phyloP scores from a whole-genome alignment of 92 coral and sea anemone genomes.

The Palythoa heliodiscus region DNA sequence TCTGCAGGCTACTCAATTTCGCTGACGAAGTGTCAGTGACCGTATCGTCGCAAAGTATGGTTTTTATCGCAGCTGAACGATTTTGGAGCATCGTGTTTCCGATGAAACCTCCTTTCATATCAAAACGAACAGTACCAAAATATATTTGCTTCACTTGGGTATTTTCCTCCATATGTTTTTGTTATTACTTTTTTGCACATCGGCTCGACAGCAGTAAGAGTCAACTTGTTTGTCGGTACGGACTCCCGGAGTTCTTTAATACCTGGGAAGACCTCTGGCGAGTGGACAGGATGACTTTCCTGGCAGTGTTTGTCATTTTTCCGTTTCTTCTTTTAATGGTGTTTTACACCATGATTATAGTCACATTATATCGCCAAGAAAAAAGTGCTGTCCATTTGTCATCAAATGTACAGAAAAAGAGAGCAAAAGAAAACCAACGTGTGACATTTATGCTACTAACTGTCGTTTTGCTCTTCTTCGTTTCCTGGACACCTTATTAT shows the following conservation, averaged over 20 bases:
- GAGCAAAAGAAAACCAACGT: slow-evolving; percentile 9
- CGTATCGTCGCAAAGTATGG: slow-evolving; percentile 22
- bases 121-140: background rate
- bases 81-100: slow-evolving; percentile 27
- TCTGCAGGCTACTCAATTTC: slow-evolving; percentile 15
- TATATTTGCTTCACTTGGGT: slow-evolving; percentile 18
- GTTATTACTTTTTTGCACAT: slow-evolving; percentile 4
- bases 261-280: slow-evolving; percentile 16
- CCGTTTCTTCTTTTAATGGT: background rate
- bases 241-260: background rate
- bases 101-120: background rate
- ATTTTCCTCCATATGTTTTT: background rate
- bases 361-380: background rate
- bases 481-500: slow-evolving; percentile 25
- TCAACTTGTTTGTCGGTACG: background rate
- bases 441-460: background rate
- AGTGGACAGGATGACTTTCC: slow-evolving; percentile 3
- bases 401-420: background rate
- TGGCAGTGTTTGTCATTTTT: background rate
- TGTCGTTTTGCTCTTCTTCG: background rate
- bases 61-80: slow-evolving; percentile 19
- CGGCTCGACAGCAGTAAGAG: background rate
- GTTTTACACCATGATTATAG: background rate
- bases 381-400: slow-evolving; percentile 11
- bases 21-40: slow-evolving; percentile 17